phyloP scores from a whole-genome alignment of 2,113 vertebrate species.

The Anguilla rostrata region DNA sequence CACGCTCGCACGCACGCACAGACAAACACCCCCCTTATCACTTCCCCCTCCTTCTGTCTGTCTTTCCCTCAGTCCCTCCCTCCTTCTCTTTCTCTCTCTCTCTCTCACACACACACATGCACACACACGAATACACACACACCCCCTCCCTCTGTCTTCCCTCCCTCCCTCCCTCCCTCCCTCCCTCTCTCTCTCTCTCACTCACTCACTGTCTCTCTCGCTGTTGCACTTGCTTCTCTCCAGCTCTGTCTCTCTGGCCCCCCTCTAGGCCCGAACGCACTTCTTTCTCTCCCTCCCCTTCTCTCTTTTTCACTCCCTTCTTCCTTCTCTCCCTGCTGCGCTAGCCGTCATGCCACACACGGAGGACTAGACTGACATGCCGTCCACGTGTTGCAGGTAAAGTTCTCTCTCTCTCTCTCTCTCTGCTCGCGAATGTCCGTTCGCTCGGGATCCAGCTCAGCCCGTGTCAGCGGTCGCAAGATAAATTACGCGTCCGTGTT shows the following conservation, averaged over 20 bases:
- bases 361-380: conserved; percentile 43
- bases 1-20: not conserved
- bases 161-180: conserved; percentile 32
- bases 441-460: not conserved
- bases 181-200: conserved; percentile 26
- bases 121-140: not conserved
- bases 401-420: not conserved
- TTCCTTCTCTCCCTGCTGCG: not conserved
- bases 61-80: conserved; percentile 38
- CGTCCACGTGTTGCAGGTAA: conserved; percentile 41
- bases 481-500: not conserved
- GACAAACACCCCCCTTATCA: conserved; percentile 6
- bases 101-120: conserved; percentile 12
- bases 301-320: not conserved
- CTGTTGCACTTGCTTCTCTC: conserved; percentile 29
- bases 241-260: conserved; percentile 24
- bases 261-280: conserved; percentile 28
- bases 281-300: conserved; percentile 52
- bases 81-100: conserved; percentile 2
- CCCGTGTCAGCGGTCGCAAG: not conserved
- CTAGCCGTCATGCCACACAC: conserved; percentile 15
- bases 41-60: conserved; percentile 19
- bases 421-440: not conserved
- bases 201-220: conserved; percentile 17
- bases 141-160: not conserved